phyloP scores from a whole-genome alignment of 2,888 invertebrate species.

The Protodeltote pygarga region DNA sequence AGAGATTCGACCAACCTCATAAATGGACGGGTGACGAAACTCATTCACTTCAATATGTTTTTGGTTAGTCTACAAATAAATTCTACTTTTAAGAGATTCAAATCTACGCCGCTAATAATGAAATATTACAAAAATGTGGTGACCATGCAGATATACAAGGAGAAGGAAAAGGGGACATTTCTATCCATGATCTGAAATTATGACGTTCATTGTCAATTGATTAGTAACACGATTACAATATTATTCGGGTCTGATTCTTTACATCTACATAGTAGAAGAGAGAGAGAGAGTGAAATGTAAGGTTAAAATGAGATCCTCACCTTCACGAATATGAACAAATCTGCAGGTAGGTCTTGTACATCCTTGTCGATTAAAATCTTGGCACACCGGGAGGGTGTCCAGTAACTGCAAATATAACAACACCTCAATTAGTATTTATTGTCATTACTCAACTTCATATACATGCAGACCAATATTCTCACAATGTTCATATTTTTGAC shows the following conservation, averaged over 20 bases:
- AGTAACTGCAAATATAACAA: constrained; percentile 94
- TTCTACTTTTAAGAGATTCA: constrained; percentile 38
- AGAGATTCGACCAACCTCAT: too few relatives aligned
- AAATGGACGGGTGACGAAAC: too few relatives aligned
- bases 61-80: constrained; percentile 35
- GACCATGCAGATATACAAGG: constrained; percentile 49
- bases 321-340: constrained; percentile 99
- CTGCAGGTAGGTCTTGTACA: constrained; percentile 98
- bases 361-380: constrained; percentile 99
- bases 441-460: constrained; percentile 48
- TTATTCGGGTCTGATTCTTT: constrained; percentile 6
- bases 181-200: constrained; percentile 53
- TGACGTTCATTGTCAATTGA: constrained; percentile 35
- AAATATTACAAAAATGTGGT: constrained; percentile 48
- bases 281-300: constrained; percentile 6
- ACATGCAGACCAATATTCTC: constrained; percentile 64
- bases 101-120: constrained; percentile 51
- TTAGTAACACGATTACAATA: constrained; percentile 45
- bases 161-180: constrained; percentile 36
- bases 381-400: constrained; percentile 99
- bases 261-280: constrained; percentile 28
- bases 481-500: constrained; percentile 49
- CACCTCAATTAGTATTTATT: constrained; percentile 64
- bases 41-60: too few relatives aligned
- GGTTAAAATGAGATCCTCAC: constrained; percentile 84